Evolutionary conservation across 2,797 vertebrate species (phyloP).

Genomic region (Eulemur albifrons): DNA sequence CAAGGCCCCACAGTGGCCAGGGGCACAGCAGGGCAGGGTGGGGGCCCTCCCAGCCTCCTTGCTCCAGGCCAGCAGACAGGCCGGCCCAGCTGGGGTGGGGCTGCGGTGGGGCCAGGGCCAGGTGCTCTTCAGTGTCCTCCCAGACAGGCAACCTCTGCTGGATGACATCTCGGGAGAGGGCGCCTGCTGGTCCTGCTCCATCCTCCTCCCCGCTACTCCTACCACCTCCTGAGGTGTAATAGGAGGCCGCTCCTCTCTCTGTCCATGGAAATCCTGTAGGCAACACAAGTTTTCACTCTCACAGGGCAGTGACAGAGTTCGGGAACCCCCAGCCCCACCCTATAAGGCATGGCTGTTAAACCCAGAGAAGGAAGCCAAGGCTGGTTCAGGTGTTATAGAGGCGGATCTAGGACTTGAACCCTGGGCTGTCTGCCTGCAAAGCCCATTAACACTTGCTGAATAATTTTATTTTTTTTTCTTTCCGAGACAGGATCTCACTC

Average conservation of each 20-base stretch:
- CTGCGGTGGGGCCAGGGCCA: conserved; percentile 29
- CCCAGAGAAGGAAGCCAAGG: not conserved
- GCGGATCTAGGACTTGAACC: not conserved
- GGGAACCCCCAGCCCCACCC: not conserved
- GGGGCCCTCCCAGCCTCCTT: not conserved
- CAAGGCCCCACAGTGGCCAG: not conserved
- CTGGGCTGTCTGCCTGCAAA: not conserved
- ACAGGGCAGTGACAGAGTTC: not conserved
- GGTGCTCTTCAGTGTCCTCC: conserved; percentile 31
- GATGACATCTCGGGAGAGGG: not conserved
- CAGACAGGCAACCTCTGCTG: not conserved
- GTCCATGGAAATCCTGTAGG: not conserved
- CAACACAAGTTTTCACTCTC: not conserved
- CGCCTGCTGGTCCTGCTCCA: not conserved
- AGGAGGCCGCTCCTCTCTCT: not conserved
- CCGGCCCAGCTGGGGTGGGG: not conserved
- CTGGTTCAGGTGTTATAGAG: not conserved
- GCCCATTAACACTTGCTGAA: not conserved
- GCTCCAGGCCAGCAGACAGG: not conserved
- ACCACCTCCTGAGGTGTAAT: not conserved
- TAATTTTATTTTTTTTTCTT: not conserved
- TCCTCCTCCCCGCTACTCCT: not conserved
- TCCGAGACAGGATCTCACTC: not conserved
- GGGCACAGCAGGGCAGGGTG: not conserved
- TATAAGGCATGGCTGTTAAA: not conserved